Base-by-base conservation (phyloP, 2,113 vertebrate genomes). In the Alligator mississippiensis region DNA sequence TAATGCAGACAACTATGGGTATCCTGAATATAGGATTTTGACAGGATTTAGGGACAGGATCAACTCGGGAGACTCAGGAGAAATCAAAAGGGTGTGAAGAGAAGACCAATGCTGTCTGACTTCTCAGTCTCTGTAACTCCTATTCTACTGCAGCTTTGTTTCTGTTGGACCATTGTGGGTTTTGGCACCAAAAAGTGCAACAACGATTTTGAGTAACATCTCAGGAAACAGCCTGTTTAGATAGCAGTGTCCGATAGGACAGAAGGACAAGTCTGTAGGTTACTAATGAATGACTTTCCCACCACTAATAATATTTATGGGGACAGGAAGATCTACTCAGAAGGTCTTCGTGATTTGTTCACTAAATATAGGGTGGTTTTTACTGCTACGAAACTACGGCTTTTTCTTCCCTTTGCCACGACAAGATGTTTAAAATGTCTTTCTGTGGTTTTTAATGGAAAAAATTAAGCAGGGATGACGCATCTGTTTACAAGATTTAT, bases 151-250 rank as follows among this genome's bases (percentile, higher is more conserved):
- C 24, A 82, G 77, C 70, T 85, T 90, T 91, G 64, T 90, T 90
- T 91, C 88, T 95, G 87, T 60, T 72, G 0, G 0, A 78, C 78
- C 90, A 61, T 57, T 34, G 92, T 76, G 93, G 92, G 96, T 92
- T 63, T n/a, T 94, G 96, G 94, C 90, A 47, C 47, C 93, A 77
- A 30, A 25, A 90, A 84, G 85, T 94, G 2, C 75, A 91, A 80
- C 94, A 96, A 95, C 66, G 93, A 94, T 93, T 97, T 88, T 92
- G 95, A 97, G 78, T 91, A 95, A 95, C 93, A 95, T 5, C 96
- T 96, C 96, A 97, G 96, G 94, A 95, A 97, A 96, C 94, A 96
- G 96, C 95, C 95, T 97, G 94, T 97, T 97, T 96, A 95, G 95
- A 96, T 95, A 96, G 89, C 74, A 60, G 78, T 88, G 92, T 90